These are phyloP conservation scores for Scytalopus superciliaris DNA, from an alignment of 2,113 vertebrate genomes.

Conservation along the genomic window DNA sequence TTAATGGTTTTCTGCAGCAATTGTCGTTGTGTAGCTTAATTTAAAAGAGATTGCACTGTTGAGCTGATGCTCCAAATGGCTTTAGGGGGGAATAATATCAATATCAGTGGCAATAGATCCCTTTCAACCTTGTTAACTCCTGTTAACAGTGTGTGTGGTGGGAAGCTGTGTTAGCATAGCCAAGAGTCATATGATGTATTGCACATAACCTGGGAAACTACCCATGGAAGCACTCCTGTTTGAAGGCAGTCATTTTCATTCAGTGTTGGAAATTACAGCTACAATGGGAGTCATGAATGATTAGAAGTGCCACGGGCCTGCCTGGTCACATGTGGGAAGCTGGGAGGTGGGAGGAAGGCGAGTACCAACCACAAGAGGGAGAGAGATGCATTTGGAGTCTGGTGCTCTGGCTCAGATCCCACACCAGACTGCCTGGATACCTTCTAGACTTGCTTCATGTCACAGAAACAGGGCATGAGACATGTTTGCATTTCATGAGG, in stretches of 20 bases:
- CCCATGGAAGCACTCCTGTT: not conserved
- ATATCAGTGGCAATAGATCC: not conserved
- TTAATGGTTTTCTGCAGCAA: not conserved
- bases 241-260: not conserved
- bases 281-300: not conserved
- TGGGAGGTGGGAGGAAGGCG: not conserved
- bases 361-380: conserved; percentile 36
- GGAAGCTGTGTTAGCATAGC: not conserved
- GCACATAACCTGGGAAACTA: not conserved
- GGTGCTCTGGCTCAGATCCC: not conserved
- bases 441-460: not conserved
- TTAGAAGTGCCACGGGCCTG: not conserved
- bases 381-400: not conserved
- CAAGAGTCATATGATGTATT: not conserved
- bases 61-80: not conserved
- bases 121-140: not conserved
- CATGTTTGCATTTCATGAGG: not conserved
- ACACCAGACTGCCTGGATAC: not conserved
- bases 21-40: not conserved
- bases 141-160: not conserved
- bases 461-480: not conserved
- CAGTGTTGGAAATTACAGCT: not conserved
- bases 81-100: not conserved
- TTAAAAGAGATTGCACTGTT: not conserved
- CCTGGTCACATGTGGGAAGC: not conserved